A percentile compares a stretch with the other conserved stretches of the same genome.
Conservation (phyloP, 2,113 vertebrate genomes). For the Reinhardtius hippoglossoides region DNA sequence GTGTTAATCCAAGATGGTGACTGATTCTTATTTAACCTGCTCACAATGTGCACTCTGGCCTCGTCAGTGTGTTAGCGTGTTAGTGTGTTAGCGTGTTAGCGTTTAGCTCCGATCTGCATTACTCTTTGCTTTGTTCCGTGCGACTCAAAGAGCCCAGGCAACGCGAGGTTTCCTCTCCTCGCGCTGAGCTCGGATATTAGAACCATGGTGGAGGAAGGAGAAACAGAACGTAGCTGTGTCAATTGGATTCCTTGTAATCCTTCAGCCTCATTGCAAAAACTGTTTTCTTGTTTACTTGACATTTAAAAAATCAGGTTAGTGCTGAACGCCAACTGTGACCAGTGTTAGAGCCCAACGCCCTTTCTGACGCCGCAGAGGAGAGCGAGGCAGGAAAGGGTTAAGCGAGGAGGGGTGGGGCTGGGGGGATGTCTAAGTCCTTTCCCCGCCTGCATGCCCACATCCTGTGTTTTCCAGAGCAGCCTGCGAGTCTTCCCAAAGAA, state of each 20-base stretch:
- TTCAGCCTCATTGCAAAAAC: neutral
- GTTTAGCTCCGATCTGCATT: neutral
- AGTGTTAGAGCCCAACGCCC: neutral
- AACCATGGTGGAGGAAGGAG: neutral
- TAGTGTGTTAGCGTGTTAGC: too few species aligned
- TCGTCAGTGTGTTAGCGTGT: neutral
- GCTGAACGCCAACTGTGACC: slow-evolving; percentile 5
- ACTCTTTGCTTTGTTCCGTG: too few species aligned
- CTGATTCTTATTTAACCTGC: neutral
- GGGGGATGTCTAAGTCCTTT: slow-evolving; percentile 76
- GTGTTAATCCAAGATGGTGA: neutral
- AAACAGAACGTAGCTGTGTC: neutral
- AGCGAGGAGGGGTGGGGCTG: slow-evolving; percentile 47
- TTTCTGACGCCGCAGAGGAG: neutral
- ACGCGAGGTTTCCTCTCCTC: neutral
- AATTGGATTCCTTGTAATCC: neutral
- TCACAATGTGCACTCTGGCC: neutral
- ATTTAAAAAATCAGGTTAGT: slow-evolving; percentile 14
- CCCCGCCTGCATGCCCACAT: slow-evolving; percentile 81
- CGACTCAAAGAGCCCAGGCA: too few species aligned
- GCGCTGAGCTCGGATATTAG: neutral
- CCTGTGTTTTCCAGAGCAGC: slow-evolving; percentile 84
- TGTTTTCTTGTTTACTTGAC: slow-evolving; percentile 28
- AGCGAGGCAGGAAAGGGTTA: slow-evolving; percentile 77
- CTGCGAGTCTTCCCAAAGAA: slow-evolving; percentile 80